A percentile compares a stretch with the other conserved stretches of the same genome.
Conservation (phyloP, 2,797 vertebrate species). For the Dendrocincla fuliginosa region DNA sequence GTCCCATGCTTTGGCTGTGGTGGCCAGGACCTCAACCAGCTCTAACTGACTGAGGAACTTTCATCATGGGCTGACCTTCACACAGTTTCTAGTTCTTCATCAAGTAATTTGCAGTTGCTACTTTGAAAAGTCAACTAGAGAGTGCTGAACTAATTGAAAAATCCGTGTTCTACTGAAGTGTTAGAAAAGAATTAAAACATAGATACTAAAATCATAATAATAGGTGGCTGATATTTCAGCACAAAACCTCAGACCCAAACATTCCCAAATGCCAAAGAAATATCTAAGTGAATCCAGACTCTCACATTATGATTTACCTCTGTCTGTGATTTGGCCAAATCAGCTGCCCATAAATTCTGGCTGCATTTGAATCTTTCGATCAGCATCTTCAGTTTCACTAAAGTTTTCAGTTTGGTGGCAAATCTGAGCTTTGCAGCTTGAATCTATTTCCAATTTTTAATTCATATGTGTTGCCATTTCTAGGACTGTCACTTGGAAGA, state of each 20-base stretch:
- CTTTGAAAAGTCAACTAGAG: background rate
- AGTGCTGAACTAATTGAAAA: background rate
- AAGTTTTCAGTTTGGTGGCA: background rate
- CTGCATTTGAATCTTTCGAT: background rate
- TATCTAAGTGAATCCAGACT: background rate
- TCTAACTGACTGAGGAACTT: background rate
- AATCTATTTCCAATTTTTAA: background rate
- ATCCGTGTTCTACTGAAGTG: background rate
- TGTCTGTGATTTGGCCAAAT: background rate
- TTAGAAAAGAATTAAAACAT: conserved; percentile 32
- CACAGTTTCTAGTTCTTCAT: background rate
- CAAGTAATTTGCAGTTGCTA: background rate
- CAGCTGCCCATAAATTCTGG: background rate
- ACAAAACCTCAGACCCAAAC: conserved; percentile 26
- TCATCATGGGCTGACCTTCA: background rate
- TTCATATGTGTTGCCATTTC: background rate
- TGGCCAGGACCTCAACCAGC: background rate
- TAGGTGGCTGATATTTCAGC: conserved; percentile 22
- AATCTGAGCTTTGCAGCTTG: background rate
- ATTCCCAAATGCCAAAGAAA: background rate
- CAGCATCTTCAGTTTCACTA: background rate
- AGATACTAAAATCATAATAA: background rate
- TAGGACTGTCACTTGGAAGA: background rate
- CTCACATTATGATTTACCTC: background rate
- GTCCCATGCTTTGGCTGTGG: background rate